These are phyloP conservation scores for Lagocephalus sceleratus DNA, from an alignment of 2,797 vertebrate genomes.

Conservation along the genomic window DNA sequence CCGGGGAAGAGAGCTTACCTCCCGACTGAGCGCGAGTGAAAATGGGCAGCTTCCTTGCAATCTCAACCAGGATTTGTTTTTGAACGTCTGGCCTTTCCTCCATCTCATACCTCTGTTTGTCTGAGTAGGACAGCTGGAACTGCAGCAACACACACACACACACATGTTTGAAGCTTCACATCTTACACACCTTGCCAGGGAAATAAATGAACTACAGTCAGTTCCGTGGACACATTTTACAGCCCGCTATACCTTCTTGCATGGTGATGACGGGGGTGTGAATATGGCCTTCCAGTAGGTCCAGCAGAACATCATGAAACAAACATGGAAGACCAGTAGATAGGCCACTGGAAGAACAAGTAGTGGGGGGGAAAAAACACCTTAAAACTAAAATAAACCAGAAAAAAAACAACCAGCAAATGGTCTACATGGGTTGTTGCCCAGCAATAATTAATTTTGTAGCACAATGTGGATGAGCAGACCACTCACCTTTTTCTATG, in stretches of 20 bases:
- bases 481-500: conserved; percentile 88
- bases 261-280: conserved; percentile 85
- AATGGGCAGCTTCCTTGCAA: conserved; percentile 89
- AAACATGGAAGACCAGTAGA: conserved; percentile 89
- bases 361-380: conserved; percentile 1
- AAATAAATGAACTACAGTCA: neutral
- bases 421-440: neutral
- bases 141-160: conserved; percentile 47
- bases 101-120: conserved; percentile 91
- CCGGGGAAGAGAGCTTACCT: conserved; percentile 68
- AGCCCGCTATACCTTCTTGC: conserved; percentile 85
- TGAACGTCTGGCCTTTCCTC: conserved; percentile 92
- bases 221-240: neutral
- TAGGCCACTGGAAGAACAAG: conserved; percentile 82
- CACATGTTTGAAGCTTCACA: neutral
- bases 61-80: conserved; percentile 89
- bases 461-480: neutral
- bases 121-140: conserved; percentile 92
- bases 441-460: neutral
- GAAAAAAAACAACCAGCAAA: neutral
- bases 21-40: conserved; percentile 88
- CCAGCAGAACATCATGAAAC: conserved; percentile 95
- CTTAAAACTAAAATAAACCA: too few species aligned
- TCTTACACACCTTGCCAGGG: neutral
- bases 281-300: conserved; percentile 98